Base-by-base conservation (phyloP, 2,797 vertebrate genomes). In the Propithecus perrieri region DNA sequence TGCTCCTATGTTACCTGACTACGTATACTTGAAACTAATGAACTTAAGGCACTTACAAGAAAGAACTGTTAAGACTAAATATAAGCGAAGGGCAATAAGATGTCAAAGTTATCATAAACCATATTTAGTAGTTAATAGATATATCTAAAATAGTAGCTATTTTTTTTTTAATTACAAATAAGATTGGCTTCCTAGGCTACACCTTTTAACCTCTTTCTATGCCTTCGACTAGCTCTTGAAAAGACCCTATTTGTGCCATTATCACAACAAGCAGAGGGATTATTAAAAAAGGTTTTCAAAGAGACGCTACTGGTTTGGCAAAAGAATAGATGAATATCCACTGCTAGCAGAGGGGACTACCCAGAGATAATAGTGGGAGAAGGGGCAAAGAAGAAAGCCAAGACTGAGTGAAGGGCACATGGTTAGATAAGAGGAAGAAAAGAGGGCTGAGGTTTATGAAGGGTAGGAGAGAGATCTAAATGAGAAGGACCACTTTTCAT, bases 31-130 rank as follows among this genome's bases (percentile, higher is more conserved):
- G 17, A 96, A 97, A 65, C 50, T 61, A 92, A 94, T 75, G n/a
- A 95, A 85, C 71, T 78, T 80, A 69, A 95, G 43, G 69, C 61
- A 71, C 9, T 74, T 76, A 46, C 1, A 76, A 15, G 46, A 96
- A 86, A 81, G 84, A 78, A 80, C 14, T 75, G 28, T 75, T 90
- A 85, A 94, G 89, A 74, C 24, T 93, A 93, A 96, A 94, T 53
- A 95, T 63, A 80, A 96, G 89, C 43, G 30, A 96, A 91, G 41
- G 85, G 12, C 26, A 84, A 2, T 87, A 89, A 85, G 79, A 67
- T 20, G 63, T 28, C 35, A 61, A 80, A 84, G 72, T 61, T 69
- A 91, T 81, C 50, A 94, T 63, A 93, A 89, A 75, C 11, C 12
- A 35, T n/a, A 74, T 65, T 94, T 67, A 75, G 35, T 20, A 89